These are phyloP conservation scores for Acrossocheilus wenchowensis DNA, from an alignment of 2,797 vertebrate genomes.

Conservation along the genomic window DNA sequence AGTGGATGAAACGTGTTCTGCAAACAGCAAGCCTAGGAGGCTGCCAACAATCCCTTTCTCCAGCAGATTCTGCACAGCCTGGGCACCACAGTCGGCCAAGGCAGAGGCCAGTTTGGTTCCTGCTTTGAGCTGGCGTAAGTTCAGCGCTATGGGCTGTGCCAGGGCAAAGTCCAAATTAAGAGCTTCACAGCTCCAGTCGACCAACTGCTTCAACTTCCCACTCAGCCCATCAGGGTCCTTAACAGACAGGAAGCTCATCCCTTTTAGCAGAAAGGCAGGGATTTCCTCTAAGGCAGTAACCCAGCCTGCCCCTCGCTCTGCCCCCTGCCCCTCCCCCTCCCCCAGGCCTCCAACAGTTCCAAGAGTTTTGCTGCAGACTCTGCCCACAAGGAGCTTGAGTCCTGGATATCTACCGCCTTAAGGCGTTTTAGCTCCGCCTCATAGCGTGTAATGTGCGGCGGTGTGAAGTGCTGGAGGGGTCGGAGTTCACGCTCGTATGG, in stretches of 20 bases:
- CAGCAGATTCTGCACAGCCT: slow-evolving; percentile 83
- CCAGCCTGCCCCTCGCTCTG: slow-evolving; percentile 86
- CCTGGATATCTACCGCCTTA: slow-evolving; percentile 80
- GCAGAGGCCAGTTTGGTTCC: slow-evolving; percentile 93
- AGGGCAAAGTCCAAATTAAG: slow-evolving; percentile 92
- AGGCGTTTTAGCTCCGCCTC: slow-evolving; percentile 84
- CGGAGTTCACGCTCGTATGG: slow-evolving; percentile 95
- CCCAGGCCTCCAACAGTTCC: slow-evolving; percentile 88
- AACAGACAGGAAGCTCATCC: slow-evolving; percentile 85
- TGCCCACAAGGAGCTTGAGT: slow-evolving; percentile 75
- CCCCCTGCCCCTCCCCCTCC: slow-evolving; percentile 78
- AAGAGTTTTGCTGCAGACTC: slow-evolving; percentile 83
- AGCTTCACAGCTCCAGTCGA: slow-evolving; percentile 91
- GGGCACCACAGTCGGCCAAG: slow-evolving; percentile 87
- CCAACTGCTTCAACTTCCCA: slow-evolving; percentile 82
- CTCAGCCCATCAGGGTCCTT: slow-evolving; percentile 83
- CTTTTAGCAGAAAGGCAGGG: slow-evolving; percentile 89
- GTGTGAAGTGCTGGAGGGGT: slow-evolving; percentile 90
- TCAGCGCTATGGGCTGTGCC: slow-evolving; percentile 95
- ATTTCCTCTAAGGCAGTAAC: slow-evolving; percentile 94
- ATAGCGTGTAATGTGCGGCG: slow-evolving; percentile 93
- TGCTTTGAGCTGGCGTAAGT: slow-evolving; percentile 96
- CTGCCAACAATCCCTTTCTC: slow-evolving; percentile 83
- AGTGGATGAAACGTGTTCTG: slow-evolving; percentile 94
- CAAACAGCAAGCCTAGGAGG: slow-evolving; percentile 90